Base-by-base conservation (phyloP, 2,113 vertebrate genomes). In the Smithornis capensis region DNA sequence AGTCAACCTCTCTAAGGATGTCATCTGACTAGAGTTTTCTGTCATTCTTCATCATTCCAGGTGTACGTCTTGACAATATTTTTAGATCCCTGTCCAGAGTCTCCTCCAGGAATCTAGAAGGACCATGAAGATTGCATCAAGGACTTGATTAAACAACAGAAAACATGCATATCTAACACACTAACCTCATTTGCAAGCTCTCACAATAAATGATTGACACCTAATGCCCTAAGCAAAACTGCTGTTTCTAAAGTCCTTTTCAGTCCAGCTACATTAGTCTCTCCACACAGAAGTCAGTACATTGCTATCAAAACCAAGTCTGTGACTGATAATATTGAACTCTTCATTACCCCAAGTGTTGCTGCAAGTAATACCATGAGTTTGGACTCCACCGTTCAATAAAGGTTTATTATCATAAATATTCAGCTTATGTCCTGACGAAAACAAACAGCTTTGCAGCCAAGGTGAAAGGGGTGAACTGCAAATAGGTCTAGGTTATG, bases 201-300 rank as follows among this genome's bases (percentile, higher is more conserved):
- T 94, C 53, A 57, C 44, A 85, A 45, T 70, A 83, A 56, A 60
- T 88, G 89, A 94, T 82, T 93, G 95, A 95, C 89, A 96, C 60
- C 40, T 74, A 64, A 84, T 88, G 95, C 92, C 78, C 79, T 94
- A 91, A 97, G 96, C 82, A 95, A 97, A 96, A 95, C 82, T 81
- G 47, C 62, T 83, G 73, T 77, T 96, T 91, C 83, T 81, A 70
- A 92, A 97, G 93, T 96, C 92, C 92, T 96, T 96, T 96, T 65
- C 79, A 82, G 85, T 83, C 77, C 64, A 92, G 83, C 90, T 93
- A 67, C 63, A 88, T 93, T 94, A 94, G 88, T 64, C 83, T 95
- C 85, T 92, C 52, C 29, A 69, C 70, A 52, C 84, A 92, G 71
- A 87, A 94, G 47, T 62, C 65, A 82, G 56, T 57, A 81, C 70